These are phyloP conservation scores for Pao palembangensis DNA, from an alignment of 2,113 vertebrate species.

Conservation along the genomic window DNA sequence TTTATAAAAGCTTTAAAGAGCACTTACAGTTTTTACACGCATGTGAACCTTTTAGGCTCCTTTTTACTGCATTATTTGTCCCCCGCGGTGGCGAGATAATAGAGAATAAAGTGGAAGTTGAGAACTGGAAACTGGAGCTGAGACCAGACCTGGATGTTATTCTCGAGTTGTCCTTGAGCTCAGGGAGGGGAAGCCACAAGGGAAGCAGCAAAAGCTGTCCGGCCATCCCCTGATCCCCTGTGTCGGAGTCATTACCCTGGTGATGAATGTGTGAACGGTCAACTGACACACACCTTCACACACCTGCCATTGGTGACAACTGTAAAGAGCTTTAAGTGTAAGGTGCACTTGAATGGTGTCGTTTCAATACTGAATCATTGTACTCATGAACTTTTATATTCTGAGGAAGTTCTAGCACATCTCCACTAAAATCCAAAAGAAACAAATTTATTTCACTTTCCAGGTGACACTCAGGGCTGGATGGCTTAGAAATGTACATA, in stretches of 20 bases:
- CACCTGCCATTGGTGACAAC: no score
- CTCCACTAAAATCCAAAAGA: constrained; percentile 47
- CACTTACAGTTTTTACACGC: no score
- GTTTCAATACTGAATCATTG: not conserved
- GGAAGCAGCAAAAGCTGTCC: no score
- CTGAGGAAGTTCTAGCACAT: constrained; percentile 12
- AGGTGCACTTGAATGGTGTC: no score
- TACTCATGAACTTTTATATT: constrained; percentile 36
- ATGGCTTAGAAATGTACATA: constrained; percentile 35
- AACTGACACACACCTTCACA: no score
- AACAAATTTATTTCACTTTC: constrained; percentile 46
- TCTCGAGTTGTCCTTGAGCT: constrained; percentile 38
- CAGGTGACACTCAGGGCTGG: constrained; percentile 35
- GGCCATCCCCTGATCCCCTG: constrained; percentile 10
- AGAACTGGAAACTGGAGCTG: constrained; percentile 28
- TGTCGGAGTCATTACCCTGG: constrained; percentile 10
- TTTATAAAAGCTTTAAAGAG: no score
- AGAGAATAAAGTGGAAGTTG: constrained; percentile 26
- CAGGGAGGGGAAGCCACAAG: no score
- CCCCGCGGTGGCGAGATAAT: no score
- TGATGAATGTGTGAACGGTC: no score
- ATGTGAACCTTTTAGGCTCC: no score
- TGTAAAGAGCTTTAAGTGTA: no score
- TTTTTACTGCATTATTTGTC: no score
- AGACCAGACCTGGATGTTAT: constrained; percentile 48